Evolutionary conservation across 2,888 invertebrate species (phyloP).

Genomic region (Chloroclysta siterata): DNA sequence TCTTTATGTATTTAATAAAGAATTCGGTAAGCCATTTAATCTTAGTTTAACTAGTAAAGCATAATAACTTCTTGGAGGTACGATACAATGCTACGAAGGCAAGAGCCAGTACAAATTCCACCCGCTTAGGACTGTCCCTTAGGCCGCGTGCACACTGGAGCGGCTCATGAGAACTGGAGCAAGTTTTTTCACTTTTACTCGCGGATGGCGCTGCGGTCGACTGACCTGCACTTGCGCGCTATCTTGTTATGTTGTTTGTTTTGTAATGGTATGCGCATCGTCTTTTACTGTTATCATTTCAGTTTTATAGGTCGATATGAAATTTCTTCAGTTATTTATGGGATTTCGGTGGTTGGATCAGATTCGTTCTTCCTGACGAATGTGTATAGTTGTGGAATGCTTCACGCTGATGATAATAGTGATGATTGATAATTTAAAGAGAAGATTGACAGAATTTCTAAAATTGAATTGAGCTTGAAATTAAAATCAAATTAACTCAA

Average conservation of each 20-base stretch:
- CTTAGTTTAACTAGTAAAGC: not conserved
- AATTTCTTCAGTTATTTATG: not conserved
- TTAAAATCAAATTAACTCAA: no score
- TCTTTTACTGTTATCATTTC: not conserved
- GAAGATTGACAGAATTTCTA: no score
- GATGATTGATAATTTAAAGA: no score
- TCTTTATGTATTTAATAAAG: no score
- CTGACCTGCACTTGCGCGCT: conserved; percentile 34
- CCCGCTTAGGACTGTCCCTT: conserved; percentile 36
- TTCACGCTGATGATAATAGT: no score
- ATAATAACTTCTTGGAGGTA: not conserved
- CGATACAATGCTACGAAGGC: not conserved
- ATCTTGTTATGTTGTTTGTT: conserved; percentile 31
- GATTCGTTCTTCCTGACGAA: no score
- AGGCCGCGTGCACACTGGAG: conserved; percentile 28
- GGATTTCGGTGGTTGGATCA: no score
- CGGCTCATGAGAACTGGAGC: conserved; percentile 74
- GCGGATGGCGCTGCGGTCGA: conserved; percentile 45
- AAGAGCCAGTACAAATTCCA: not conserved
- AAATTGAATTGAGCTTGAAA: no score
- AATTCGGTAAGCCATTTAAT: no score
- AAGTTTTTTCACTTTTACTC: conserved; percentile 72
- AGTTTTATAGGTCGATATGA: not conserved
- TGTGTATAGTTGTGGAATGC: no score
- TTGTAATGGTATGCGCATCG: conserved; percentile 12